Base-by-base conservation (phyloP, 2,888 invertebrate genomes). In the Conus canariensis region DNA sequence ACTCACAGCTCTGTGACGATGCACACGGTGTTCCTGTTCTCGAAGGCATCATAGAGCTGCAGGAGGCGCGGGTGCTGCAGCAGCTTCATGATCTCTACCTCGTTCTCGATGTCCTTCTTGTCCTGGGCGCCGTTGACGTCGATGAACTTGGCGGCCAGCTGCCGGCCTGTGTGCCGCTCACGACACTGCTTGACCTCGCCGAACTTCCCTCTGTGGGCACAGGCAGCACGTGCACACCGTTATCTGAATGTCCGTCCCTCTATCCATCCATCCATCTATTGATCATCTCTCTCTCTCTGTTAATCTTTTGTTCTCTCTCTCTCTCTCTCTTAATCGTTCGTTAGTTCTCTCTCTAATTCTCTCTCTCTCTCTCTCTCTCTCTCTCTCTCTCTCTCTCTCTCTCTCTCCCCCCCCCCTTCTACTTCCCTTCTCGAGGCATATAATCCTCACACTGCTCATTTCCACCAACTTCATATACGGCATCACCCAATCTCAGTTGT, bases 1-100 rank as follows among this genome's bases (percentile, higher is more conserved):
- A 98, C 99, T 98, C 97, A 99, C 99, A 99, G 97, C 97, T 99
- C 99, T 93, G 99, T 97, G 93, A 99, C 98, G 94, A 99, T 98
- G 97, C 99, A 98, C 98, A 99, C 99, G 95, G 98, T 98, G 92
- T 97, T 97, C 97, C 98, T 98, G 90, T 94, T 94, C 83, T 94
- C 99, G 96, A 98, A 99, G 19, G 99, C 99, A 95, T 99, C 99
- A 96, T 99, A 99, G 85, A 99, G 97, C 96, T 99, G 99, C 94
- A 99, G 98, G 88, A 99, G 97, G 92, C 99, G 97, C 64, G 99
- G 99, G 97, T 99, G 99, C 95, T 99, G 98, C 90, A 99, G 97
- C 93, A 98, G 97, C 95, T 98, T 97, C 99, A 99, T 99, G 94
- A 99, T 98, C 94, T 99, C 99, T 91, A 99, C 98, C 96, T 99